phyloP scores from a whole-genome alignment of 2,888 invertebrate species.

The Epiblema foenella region DNA sequence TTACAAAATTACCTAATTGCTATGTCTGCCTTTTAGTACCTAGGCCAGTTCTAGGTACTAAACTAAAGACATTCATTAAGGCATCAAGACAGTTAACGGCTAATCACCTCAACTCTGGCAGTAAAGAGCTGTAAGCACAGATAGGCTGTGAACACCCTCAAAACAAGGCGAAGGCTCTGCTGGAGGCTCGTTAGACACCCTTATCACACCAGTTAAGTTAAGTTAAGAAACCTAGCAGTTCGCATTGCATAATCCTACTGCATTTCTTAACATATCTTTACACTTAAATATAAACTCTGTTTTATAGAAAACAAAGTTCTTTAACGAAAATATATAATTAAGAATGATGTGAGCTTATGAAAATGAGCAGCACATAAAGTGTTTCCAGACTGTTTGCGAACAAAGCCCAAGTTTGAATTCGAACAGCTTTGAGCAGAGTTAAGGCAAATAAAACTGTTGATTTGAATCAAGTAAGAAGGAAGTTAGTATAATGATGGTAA shows the following conservation, averaged over 20 bases:
- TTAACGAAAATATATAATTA: neutral
- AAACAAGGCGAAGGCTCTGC: conserved; percentile 53
- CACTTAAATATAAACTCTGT: neutral
- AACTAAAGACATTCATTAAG: conserved; percentile 14
- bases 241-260: conserved; percentile 8
- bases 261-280: neutral
- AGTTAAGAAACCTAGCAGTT: no score
- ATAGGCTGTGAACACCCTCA: conserved; percentile 52
- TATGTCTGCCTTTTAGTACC: no score
- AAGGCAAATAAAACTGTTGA: conserved; percentile 36
- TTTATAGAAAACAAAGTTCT: neutral
- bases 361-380: conserved; percentile 24
- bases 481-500: no score
- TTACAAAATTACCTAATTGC: no score
- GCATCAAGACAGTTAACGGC: conserved; percentile 11
- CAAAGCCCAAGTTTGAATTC: conserved; percentile 23
- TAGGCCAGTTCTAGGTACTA: neutral
- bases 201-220: no score
- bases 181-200: neutral
- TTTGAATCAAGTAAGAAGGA: conserved; percentile 35
- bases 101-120: conserved; percentile 10
- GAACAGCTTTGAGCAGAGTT: conserved; percentile 34
- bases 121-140: conserved; percentile 41
- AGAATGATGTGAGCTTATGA: neutral
- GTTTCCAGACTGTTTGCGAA: conserved; percentile 31